Base-by-base conservation (phyloP, 2,888 invertebrate species). In the Eudasyphora cyanicolor region DNA sequence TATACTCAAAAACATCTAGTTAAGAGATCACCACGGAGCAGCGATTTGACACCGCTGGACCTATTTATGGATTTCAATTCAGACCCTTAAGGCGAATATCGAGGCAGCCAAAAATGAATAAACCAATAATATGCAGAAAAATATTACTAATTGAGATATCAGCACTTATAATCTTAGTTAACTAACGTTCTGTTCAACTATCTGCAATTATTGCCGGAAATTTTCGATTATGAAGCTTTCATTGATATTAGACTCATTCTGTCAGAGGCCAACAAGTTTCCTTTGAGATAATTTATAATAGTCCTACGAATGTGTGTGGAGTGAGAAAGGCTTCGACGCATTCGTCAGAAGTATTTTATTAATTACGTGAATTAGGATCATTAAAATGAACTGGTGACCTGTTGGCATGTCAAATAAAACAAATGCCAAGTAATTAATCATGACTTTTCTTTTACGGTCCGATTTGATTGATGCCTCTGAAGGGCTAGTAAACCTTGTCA, bases 341-440 rank as follows among this genome's bases (percentile, higher is more conserved):
- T n/a, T 14, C 51, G 21, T 21, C 4, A 45, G 17, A 42, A 10
- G 21, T 24, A n/a, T 45, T 51, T 38, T 51, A 67, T 17, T 54
- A 67, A 76, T 76, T 38, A 71, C 77, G 62, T 45, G 49, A 35
- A 12, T 49, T 32, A 0, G 57, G 32, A 14, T 51, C 14, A 78
- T 64, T 49, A 12, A 70, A 51, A 62, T 27, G 27, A 62, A 27
- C 38, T 79, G 51, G 64, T 54, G 67, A 79, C 74, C 74, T 79
- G 79, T 74, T 74, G 73, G 29, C 29, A 64, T 35, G 17, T n/a
- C 71, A 42, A 32, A 38, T n/a, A 29, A 45, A 51, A 64, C 8
- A 42, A 71, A 24, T 62, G 35, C 8, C 60, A 57, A n/a, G 27
- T 73, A 73, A 35, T 62, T 62, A 71, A 21, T 32, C 38, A 24